Evolutionary conservation across 2,888 invertebrate genomes (phyloP), one percentile per base, ranked within the genome.

Genomic region (Heliothis peltigera): DNA sequence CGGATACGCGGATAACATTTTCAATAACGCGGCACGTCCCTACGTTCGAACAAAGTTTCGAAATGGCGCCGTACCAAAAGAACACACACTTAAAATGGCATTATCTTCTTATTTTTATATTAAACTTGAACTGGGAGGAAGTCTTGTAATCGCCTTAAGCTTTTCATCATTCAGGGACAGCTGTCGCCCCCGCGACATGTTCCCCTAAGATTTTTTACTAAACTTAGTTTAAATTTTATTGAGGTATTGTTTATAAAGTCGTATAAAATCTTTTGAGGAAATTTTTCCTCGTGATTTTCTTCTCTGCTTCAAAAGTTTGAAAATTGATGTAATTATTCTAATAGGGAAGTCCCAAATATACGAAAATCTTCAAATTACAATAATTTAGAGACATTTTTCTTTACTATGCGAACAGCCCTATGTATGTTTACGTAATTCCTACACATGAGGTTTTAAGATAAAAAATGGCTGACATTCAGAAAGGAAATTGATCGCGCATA

Each of bases 91-190:
- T 86, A 91, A 92, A 92, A 89, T 80, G 80, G 87, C 89, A 89
- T 92, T 92, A 92, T 89, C 87, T 92, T 87, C 89, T 92, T 92
- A 91, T 92, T 92, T 92, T 93, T 90, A 88, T 92, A 92, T 93
- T 91, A 92, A 92, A 93, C 84, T 91, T 87, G 88, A 84, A 89
- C 84, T 79, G 83, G 79, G 84, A 87, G 87, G 86, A 87, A 87
- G 84, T 87, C 87, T 82, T 90, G 89, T 93, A 93, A 93, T 92
- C 93, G 91, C 90, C 89, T 92, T 91, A 92, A 94, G 92, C 91
- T 92, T 91, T 91, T 87, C 92, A 87, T 90, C 91, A 89, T 91
- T 92, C 89, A 85, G 83, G 80, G 85, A 85, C 93, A 93, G 91
- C 89, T 93, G 94, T 87, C 90, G 86, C 89, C 85, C 83, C 80